Conservation (phyloP, 1,140 invertebrate genomes). For the Caenorhabditis brenneri region DNA sequence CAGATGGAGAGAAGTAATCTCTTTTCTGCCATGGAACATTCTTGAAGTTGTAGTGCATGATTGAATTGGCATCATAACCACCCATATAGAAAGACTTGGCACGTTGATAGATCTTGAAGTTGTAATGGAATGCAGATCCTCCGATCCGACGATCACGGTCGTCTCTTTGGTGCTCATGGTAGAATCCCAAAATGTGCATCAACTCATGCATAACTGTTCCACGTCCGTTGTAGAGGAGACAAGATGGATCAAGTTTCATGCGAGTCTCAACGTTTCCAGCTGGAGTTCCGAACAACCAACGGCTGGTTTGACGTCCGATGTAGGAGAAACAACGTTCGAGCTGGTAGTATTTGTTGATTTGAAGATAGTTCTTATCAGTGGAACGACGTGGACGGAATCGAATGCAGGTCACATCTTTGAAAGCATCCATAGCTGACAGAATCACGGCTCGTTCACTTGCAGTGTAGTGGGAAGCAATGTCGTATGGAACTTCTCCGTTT, state of each 20-base stretch:
- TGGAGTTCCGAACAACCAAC: conserved; percentile 41
- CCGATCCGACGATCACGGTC: conserved; percentile 47
- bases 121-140: conserved; percentile 23
- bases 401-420: conserved; percentile 44
- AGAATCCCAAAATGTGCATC: conserved; percentile 53
- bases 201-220: conserved; percentile 51
- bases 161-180: conserved; percentile 51
- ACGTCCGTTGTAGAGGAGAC: conserved; percentile 43
- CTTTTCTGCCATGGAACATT: conserved; percentile 15
- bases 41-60: conserved; percentile 52
- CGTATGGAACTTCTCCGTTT: conserved; percentile 44
- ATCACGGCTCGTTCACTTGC: not conserved
- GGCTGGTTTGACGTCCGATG: conserved; percentile 41
- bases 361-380: conserved; percentile 41
- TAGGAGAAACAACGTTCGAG: conserved; percentile 48
- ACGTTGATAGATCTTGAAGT: conserved; percentile 48
- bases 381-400: conserved; percentile 46
- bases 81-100: conserved; percentile 47
- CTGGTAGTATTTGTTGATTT: conserved; percentile 48
- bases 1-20: conserved; percentile 26
- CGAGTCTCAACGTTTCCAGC: conserved; percentile 49
- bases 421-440: conserved; percentile 40
- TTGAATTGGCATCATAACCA: conserved; percentile 43
- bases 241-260: conserved; percentile 47
- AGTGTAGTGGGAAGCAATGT: conserved; percentile 50